Conservation (phyloP, 2,888 invertebrate species). For the Griposia aprilina region DNA sequence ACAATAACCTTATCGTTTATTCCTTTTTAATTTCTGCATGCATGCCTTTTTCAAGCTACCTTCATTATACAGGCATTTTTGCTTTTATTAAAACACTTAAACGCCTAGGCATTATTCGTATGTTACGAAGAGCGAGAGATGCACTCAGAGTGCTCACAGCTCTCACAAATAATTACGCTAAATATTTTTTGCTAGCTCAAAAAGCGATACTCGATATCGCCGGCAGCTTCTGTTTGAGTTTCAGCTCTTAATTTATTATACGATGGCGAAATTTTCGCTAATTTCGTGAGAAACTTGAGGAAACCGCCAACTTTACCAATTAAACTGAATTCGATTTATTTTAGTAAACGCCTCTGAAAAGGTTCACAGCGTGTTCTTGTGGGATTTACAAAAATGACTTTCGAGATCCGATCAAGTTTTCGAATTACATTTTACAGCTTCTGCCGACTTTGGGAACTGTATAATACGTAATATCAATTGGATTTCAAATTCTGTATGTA, state of each 20-base stretch:
- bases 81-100: conserved; percentile 31
- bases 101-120: conserved; percentile 25
- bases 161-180: conserved; percentile 64
- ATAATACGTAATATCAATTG: conserved; percentile 63
- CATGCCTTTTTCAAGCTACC: not conserved
- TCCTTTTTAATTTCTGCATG: not conserved
- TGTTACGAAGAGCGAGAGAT: conserved; percentile 30
- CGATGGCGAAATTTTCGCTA: conserved; percentile 76
- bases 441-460: conserved; percentile 57
- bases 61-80: conserved; percentile 16
- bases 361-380: conserved; percentile 70
- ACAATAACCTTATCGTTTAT: not conserved
- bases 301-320: conserved; percentile 82
- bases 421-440: conserved; percentile 73
- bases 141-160: conserved; percentile 43
- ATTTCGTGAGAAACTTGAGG: conserved; percentile 76
- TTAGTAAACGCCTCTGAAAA: conserved; percentile 75
- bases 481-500: conserved; percentile 52
- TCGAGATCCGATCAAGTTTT: conserved; percentile 72
- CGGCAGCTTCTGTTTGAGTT: conserved; percentile 69
- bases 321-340: conserved; percentile 83
- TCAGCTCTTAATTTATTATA: conserved; percentile 79
- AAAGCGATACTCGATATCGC: conserved; percentile 67
- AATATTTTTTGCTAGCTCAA: conserved; percentile 66
- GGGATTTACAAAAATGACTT: conserved; percentile 76